phyloP scores from a whole-genome alignment of 2,888 invertebrate species.

The Melieria picta region DNA sequence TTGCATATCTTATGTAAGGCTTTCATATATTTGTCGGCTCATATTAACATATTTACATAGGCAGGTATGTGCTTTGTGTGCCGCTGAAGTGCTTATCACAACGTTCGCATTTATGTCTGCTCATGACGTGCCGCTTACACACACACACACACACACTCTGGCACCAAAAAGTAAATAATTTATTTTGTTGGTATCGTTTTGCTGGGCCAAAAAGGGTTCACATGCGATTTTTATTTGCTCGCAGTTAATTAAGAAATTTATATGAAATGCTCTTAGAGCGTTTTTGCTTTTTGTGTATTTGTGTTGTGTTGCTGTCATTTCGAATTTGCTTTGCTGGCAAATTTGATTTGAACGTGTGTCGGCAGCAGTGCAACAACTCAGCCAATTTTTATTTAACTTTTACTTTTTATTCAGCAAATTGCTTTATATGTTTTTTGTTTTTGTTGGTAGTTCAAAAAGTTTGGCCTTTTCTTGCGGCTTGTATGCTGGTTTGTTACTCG shows the following conservation, averaged over 20 bases:
- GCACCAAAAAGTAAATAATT: background rate
- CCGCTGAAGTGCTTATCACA: background rate
- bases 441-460: background rate
- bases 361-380: background rate
- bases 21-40: too few relatives aligned
- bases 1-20: too few relatives aligned
- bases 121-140: background rate
- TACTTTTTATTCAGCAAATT: background rate
- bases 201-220: constrained; percentile 1
- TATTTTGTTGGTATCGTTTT: constrained; percentile 9
- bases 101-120: background rate
- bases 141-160: background rate
- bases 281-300: background rate
- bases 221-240: constrained; percentile 7
- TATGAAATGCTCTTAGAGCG: background rate
- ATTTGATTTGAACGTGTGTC: background rate
- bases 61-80: background rate
- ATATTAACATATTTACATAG: background rate
- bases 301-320: background rate
- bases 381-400: background rate
- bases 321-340: background rate
- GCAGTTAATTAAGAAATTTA: constrained; percentile 32
- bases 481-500: background rate
- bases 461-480: too few relatives aligned
- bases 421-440: background rate